Evolutionary conservation across 2,113 vertebrate genomes (phyloP), one percentile per base, ranked within the genome.

Genomic region (Blennius ocellaris): DNA sequence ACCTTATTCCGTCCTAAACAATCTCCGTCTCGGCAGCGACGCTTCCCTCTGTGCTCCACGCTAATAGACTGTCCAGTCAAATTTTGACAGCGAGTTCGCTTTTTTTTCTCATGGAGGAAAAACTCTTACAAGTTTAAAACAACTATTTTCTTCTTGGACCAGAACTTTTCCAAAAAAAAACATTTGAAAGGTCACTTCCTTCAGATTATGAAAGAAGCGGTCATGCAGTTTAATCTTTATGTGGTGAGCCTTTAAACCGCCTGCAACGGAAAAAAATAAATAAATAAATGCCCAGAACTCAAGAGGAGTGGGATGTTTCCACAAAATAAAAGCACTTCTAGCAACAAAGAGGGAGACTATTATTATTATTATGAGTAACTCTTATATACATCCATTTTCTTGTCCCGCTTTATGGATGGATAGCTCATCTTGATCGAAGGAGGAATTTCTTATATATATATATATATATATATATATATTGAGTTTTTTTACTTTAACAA

Each of bases 21-120:
- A 44, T 70, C 65, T 73, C 78, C 56, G 44, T 74, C 76, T 73
- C 61, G 10, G 64, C 62, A 56, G 65, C 53, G 11, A 48, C 70
- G 30, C 11, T 0, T 44, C 41, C 37, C 57, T 79, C 30, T 14
- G 9, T n/a, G 76, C 74, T 68, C 59, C 5, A 69, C 69, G 59
- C 76, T 76, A 70, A 87, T 76, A 67, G 67, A 67, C 81, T 73
- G 69, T 78, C 58, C 63, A 56, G 43, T 80, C 73, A 69, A 6
- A 67, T 84, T 47, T 47, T 74, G 39, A 79, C 71, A 21, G 64
- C 8, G 3, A 16, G 57, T 64, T 14, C 21, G 4, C 21, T 30
- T 30, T 30, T 30, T 30, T 30, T 30, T 30, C 48, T n/a, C n/a
- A n/a, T 21, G 9, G 53, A 69, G 68, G 48, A 49, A 11, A 51